These are phyloP conservation scores for Watsonalla cultraria DNA, from an alignment of 2,888 invertebrate genomes.

Conservation along the genomic window DNA sequence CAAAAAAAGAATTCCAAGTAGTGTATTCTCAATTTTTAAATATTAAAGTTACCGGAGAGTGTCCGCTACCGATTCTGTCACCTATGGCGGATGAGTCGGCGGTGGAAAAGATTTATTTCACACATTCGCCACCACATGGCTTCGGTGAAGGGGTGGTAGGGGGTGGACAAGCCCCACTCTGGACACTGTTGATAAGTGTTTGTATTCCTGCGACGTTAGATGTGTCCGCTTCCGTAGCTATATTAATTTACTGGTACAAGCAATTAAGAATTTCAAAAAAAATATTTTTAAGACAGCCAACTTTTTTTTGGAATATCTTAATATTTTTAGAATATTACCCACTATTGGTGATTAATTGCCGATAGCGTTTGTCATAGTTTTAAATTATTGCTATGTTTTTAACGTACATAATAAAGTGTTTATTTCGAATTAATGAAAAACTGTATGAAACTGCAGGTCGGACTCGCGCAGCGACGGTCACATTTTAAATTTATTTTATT, in stretches of 20 bases:
- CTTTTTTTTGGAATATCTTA: too few species aligned
- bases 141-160: conserved; percentile 2
- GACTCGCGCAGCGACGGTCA: too few species aligned
- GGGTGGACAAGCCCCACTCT: conserved; percentile 15
- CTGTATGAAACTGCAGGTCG: too few species aligned
- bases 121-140: conserved; percentile 19
- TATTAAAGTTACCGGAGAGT: conserved; percentile 33
- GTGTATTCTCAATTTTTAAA: conserved; percentile 23
- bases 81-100: conserved; percentile 30
- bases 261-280: too few species aligned
- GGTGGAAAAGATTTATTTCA: conserved; percentile 42
- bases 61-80: conserved; percentile 46
- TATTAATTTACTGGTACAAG: conserved; percentile 8
- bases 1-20: conserved; percentile 5
- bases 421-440: too few species aligned
- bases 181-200: conserved; percentile 40
- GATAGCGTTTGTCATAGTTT: too few species aligned
- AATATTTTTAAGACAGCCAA: too few species aligned
- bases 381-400: too few species aligned
- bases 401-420: too few species aligned
- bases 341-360: too few species aligned
- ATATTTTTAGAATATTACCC: too few species aligned
- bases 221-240: conserved; percentile 17
- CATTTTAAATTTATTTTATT: too few species aligned
- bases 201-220: conserved; percentile 15